Percentiles rank a stretch among this genome's conserved stretches.
Evolutionary conservation across 2,113 vertebrate genomes (phyloP).

Genomic region (Saguinus midas): DNA sequence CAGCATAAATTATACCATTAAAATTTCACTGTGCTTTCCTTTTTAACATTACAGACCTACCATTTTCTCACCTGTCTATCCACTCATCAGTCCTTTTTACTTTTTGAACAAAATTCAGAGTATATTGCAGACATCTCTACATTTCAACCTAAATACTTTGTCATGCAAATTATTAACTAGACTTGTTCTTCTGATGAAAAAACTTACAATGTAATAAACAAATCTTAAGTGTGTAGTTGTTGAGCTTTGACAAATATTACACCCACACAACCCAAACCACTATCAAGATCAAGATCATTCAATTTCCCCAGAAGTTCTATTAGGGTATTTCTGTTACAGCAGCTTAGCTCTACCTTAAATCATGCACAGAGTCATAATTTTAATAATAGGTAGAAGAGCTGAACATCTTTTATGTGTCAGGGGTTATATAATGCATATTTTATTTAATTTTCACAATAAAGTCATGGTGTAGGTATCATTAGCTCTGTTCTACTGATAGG

Average conservation of each 20-base stretch:
- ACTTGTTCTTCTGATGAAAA: background rate
- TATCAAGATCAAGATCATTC: background rate
- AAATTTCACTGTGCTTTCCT: background rate
- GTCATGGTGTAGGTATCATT: background rate
- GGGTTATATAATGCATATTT: background rate
- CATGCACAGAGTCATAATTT: background rate
- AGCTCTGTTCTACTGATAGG: background rate
- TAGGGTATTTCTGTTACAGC: background rate
- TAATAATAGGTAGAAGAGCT: background rate
- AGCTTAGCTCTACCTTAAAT: background rate
- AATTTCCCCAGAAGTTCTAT: background rate
- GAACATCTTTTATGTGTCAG: background rate
- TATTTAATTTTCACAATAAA: conserved; percentile 31
- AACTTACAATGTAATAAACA: background rate
- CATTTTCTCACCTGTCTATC: background rate
- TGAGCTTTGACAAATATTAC: background rate
- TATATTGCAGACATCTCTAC: background rate
- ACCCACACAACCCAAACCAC: background rate
- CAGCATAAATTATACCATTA: background rate
- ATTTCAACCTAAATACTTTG: background rate
- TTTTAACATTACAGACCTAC: background rate
- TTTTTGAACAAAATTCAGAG: background rate
- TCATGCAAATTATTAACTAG: background rate
- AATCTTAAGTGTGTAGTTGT: background rate
- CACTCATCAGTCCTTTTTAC: background rate